Evolutionary conservation across 2,113 vertebrate species (phyloP).

Genomic region (Archilochus colubris): DNA sequence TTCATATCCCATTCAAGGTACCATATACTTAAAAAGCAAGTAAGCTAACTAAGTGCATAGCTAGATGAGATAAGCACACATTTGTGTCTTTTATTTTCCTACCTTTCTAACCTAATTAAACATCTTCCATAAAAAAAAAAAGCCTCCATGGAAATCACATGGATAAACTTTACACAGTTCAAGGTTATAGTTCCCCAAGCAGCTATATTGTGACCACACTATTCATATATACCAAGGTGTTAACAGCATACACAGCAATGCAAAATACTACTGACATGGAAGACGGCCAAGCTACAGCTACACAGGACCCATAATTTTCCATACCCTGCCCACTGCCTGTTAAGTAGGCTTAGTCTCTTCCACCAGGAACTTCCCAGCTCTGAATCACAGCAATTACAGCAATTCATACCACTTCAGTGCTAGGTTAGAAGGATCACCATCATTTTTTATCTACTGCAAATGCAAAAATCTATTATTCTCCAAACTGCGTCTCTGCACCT

Average conservation of each 20-base stretch:
- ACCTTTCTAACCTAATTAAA: not conserved
- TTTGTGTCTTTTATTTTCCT: not conserved
- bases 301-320: constrained; percentile 26
- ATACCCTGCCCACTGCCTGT: not conserved
- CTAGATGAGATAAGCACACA: not conserved
- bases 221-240: constrained; percentile 50
- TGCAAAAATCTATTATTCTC: not conserved
- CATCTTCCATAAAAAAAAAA: not conserved
- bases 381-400: not conserved
- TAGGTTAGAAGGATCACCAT: not conserved
- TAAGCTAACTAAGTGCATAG: not conserved
- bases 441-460: not conserved
- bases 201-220: constrained; percentile 47
- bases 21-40: not conserved
- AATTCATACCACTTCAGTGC: not conserved
- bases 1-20: not conserved
- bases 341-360: not conserved
- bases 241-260: constrained; percentile 49
- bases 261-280: constrained; percentile 9
- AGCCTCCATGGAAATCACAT: not conserved
- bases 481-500: not conserved
- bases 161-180: not conserved
- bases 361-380: not conserved
- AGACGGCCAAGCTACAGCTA: constrained; percentile 29
- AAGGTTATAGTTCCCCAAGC: not conserved